phyloP scores from a whole-genome alignment of 2,888 invertebrate genomes.

The Drosophila anomalata region DNA sequence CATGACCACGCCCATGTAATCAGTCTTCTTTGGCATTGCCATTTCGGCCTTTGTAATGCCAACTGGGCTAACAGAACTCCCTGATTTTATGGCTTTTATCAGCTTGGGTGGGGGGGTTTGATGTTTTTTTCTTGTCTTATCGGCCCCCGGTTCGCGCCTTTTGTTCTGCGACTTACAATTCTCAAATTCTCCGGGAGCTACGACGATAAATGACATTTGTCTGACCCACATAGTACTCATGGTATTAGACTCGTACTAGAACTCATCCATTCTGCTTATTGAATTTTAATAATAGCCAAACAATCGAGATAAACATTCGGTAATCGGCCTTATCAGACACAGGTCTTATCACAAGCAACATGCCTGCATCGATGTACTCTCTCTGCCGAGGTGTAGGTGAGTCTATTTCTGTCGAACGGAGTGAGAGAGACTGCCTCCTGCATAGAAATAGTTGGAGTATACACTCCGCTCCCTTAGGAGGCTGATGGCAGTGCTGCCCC shows the following conservation, averaged over 20 bases:
- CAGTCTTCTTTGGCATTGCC: slow-evolving; percentile 30
- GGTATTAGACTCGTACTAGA: slow-evolving; percentile 37
- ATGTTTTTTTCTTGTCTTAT: slow-evolving; percentile 61
- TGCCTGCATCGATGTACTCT: no score
- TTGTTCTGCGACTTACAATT: slow-evolving; percentile 53
- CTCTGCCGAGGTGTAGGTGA: no score
- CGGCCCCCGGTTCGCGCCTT: slow-evolving; percentile 36
- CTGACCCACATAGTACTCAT: slow-evolving; percentile 54
- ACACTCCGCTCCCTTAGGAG: no score
- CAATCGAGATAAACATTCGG: slow-evolving; percentile 26
- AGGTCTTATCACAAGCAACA: slow-evolving; percentile 4
- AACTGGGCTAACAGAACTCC: slow-evolving; percentile 24
- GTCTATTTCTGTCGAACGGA: no score
- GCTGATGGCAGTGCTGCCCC: slow-evolving; percentile 39
- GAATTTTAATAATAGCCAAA: slow-evolving; percentile 12
- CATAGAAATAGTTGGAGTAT: neutral
- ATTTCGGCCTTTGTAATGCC: slow-evolving; percentile 38
- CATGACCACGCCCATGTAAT: slow-evolving; percentile 35
- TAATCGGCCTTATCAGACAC: slow-evolving; percentile 30
- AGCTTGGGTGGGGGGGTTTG: slow-evolving; percentile 45
- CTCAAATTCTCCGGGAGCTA: slow-evolving; percentile 40
- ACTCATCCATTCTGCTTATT: slow-evolving; percentile 22
- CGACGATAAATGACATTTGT: slow-evolving; percentile 62
- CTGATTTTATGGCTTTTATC: slow-evolving; percentile 18
- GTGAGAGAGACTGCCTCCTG: no score